These are phyloP conservation scores for Gnathonemus longibarbis DNA, from an alignment of 2,113 vertebrate species.

Conservation along the genomic window DNA sequence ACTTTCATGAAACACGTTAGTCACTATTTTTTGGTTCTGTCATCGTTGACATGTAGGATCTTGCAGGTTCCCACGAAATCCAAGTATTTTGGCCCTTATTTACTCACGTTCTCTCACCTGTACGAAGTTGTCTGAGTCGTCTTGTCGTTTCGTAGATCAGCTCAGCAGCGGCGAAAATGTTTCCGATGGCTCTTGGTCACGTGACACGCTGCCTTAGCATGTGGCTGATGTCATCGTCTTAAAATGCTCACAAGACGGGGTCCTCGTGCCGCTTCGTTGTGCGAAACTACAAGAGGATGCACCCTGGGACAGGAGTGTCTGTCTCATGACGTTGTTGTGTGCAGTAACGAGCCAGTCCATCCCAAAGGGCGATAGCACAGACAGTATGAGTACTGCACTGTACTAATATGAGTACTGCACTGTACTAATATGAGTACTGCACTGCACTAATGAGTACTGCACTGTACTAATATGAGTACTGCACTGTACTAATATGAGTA, in stretches of 20 bases:
- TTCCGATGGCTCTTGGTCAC: neutral
- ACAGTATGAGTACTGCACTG: neutral
- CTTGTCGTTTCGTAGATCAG: neutral
- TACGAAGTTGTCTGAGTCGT: neutral
- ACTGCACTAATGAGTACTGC: neutral
- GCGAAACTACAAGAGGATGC: neutral
- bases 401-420: neutral
- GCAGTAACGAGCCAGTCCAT: neutral
- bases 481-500: neutral
- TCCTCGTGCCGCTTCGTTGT: neutral
- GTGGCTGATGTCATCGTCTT: neutral
- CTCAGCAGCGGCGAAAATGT: neutral
- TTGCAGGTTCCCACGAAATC: neutral
- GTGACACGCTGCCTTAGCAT: neutral
- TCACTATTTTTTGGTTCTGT: constrained; percentile 8
- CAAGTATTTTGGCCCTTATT: neutral
- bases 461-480: neutral
- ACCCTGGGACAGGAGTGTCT: neutral
- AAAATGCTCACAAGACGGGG: neutral
- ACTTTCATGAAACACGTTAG: constrained; percentile 22
- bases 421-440: neutral
- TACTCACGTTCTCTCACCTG: neutral
- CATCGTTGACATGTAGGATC: neutral
- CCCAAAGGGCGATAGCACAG: neutral
- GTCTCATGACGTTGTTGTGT: neutral